Evolutionary conservation across 2,888 invertebrate species (phyloP).

Genomic region (Anthrax anthrax): DNA sequence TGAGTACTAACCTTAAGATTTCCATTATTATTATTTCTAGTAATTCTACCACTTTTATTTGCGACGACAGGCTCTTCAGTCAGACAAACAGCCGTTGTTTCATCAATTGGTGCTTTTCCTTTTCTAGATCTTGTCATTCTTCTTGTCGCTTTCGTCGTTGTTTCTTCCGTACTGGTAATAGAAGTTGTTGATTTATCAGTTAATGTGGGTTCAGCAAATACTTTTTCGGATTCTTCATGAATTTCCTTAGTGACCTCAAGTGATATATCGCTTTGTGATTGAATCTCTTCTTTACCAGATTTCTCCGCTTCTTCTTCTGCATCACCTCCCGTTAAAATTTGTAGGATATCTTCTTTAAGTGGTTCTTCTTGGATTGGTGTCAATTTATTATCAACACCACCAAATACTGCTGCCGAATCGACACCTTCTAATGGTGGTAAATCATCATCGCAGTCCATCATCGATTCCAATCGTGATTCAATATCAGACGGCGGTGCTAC

Average conservation of each 20-base stretch:
- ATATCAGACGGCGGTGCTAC: constrained; percentile 34
- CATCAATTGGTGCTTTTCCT: constrained; percentile 8
- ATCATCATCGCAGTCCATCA: constrained; percentile 24
- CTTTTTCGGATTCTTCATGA: constrained; percentile 15
- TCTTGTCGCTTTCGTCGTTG: constrained; percentile 14
- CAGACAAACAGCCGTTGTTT: neutral
- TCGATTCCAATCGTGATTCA: constrained; percentile 31
- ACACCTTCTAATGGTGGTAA: constrained; percentile 1
- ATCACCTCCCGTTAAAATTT: constrained; percentile 23
- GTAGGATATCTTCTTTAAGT: constrained; percentile 27
- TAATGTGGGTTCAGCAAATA: constrained; percentile 2
- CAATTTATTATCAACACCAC: neutral
- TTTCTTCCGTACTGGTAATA: neutral
- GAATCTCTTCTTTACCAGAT: no score
- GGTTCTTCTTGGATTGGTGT: constrained; percentile 17
- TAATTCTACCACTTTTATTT: constrained; percentile 7
- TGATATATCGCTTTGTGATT: neutral
- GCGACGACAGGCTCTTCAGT: neutral
- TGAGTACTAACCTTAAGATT: neutral
- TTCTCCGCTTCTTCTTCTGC: constrained; percentile 1
- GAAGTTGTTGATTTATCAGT: neutral
- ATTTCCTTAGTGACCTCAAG: neutral
- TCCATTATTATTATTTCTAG: constrained; percentile 11
- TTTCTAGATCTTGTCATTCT: constrained; percentile 21
- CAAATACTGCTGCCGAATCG: neutral